Percentiles rank a stretch among this genome's conserved stretches.
Conservation (phyloP, 2,113 vertebrate species). For the Paradoxurus hermaphroditus region DNA sequence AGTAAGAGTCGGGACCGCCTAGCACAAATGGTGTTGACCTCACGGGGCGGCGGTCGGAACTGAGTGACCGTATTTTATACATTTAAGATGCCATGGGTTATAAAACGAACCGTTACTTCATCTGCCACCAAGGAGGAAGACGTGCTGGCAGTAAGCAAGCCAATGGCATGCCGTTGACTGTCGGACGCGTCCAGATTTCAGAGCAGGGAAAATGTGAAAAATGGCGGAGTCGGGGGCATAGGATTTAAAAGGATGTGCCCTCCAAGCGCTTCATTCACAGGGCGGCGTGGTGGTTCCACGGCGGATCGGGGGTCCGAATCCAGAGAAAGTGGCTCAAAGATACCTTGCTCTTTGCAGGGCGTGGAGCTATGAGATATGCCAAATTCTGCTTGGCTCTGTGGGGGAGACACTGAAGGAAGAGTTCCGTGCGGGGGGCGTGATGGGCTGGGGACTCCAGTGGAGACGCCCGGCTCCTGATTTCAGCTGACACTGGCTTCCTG, state of each 20-base stretch:
- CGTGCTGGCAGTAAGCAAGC: rapidly evolving
- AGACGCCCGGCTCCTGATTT: background rate
- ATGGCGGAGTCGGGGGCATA: rapidly evolving
- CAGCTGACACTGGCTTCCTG: background rate
- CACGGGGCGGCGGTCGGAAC: rapidly evolving
- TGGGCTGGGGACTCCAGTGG: too few species aligned
- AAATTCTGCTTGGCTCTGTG: background rate
- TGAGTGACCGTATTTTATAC: rapidly evolving
- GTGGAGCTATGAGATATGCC: background rate
- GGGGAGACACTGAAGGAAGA: too few species aligned
- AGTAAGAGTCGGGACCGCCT: too few species aligned
- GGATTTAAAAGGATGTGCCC: background rate
- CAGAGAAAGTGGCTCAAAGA: background rate
- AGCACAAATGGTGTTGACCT: background rate
- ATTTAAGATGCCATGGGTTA: background rate
- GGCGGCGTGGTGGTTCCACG: background rate
- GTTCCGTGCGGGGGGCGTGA: rapidly evolving
- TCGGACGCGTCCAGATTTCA: background rate
- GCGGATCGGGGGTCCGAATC: background rate
- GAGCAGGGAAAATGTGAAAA: background rate
- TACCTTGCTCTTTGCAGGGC: rapidly evolving
- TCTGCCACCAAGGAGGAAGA: background rate
- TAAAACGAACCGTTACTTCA: background rate
- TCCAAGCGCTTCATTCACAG: background rate
- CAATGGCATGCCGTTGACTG: rapidly evolving